Percentiles rank a stretch among this genome's conserved stretches.
These are phyloP conservation scores for Kuschelorhynchus macadamiae DNA, from an alignment of 2,888 invertebrate species.

Conservation along the genomic window DNA sequence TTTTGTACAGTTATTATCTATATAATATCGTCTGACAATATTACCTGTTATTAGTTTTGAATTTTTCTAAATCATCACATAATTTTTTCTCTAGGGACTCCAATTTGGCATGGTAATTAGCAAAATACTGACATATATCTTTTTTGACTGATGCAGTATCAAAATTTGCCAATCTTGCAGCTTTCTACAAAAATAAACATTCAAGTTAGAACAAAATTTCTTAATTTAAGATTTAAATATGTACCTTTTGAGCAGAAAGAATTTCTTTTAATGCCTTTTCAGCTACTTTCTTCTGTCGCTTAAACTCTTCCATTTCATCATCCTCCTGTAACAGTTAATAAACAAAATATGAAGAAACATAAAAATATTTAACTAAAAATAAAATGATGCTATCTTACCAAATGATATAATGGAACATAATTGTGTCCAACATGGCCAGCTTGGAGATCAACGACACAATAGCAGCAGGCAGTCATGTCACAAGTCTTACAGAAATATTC, in stretches of 20 bases:
- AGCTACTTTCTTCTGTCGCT: slow-evolving; percentile 42
- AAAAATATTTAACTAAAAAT: too few relatives aligned
- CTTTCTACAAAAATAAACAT: slow-evolving; percentile 20
- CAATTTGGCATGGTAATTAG: slow-evolving; percentile 44
- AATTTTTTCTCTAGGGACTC: slow-evolving; percentile 43
- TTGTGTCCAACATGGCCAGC: slow-evolving; percentile 63
- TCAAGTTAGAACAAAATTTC: not conserved
- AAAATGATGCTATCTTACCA: slow-evolving; percentile 63
- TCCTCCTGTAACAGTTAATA: slow-evolving; percentile 39
- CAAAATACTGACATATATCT: slow-evolving; percentile 34
- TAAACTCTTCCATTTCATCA: slow-evolving; percentile 51
- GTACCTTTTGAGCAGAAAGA: slow-evolving; percentile 52
- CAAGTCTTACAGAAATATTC: slow-evolving; percentile 68
- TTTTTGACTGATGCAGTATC: slow-evolving; percentile 32
- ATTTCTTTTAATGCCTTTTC: slow-evolving; percentile 49
- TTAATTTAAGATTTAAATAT: slow-evolving; percentile 7
- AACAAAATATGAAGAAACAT: too few relatives aligned
- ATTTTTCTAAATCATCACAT: slow-evolving; percentile 28
- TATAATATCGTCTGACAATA: too few relatives aligned
- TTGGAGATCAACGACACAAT: slow-evolving; percentile 67
- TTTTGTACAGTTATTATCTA: too few relatives aligned
- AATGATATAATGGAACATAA: slow-evolving; percentile 46
- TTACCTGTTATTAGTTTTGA: slow-evolving; percentile 22
- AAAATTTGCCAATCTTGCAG: slow-evolving; percentile 22
- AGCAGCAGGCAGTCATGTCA: slow-evolving; percentile 65